Conservation (phyloP, 1,140 invertebrate genomes). For the Zaprionus kolodkinae region DNA sequence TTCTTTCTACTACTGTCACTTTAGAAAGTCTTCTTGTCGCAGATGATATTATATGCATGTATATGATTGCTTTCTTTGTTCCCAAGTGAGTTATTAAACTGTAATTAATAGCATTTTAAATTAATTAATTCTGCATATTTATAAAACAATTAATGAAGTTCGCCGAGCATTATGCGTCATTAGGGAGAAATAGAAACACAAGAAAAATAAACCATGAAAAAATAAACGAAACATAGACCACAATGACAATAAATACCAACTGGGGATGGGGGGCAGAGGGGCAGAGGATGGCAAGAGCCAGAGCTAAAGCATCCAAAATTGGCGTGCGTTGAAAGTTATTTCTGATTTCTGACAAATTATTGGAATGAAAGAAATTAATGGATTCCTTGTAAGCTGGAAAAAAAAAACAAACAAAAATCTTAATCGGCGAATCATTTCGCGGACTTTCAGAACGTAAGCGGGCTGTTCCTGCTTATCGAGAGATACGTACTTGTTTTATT, state of each 20-base stretch:
- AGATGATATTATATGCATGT: slow-evolving; percentile 36
- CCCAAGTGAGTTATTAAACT: slow-evolving; percentile 73
- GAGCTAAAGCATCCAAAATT: slow-evolving; percentile 53
- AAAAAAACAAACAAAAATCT: slow-evolving; percentile 39
- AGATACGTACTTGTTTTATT: slow-evolving; percentile 65
- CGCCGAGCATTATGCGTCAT: slow-evolving; percentile 63
- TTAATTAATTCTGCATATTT: slow-evolving; percentile 81
- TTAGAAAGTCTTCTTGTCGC: slow-evolving; percentile 47
- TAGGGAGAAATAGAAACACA: slow-evolving; percentile 47
- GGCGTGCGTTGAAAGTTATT: slow-evolving; percentile 82
- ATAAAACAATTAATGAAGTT: slow-evolving; percentile 80
- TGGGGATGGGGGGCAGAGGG: not conserved
- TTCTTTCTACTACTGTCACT: slow-evolving; percentile 43
- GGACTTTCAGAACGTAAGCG: slow-evolving; percentile 41
- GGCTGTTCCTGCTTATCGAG: slow-evolving; percentile 49
- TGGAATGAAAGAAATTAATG: slow-evolving; percentile 71
- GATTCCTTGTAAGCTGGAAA: slow-evolving; percentile 72
- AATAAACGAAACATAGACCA: slow-evolving; percentile 26
- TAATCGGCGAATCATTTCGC: slow-evolving; percentile 61
- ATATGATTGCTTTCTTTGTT: slow-evolving; percentile 73
- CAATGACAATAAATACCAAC: slow-evolving; percentile 8
- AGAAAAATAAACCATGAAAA: slow-evolving; percentile 23
- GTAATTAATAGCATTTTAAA: slow-evolving; percentile 80
- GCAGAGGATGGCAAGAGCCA: not conserved
- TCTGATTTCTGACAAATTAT: slow-evolving; percentile 82